Conservation (phyloP, 2,888 invertebrate species). For the Ariolimax columbianus region DNA sequence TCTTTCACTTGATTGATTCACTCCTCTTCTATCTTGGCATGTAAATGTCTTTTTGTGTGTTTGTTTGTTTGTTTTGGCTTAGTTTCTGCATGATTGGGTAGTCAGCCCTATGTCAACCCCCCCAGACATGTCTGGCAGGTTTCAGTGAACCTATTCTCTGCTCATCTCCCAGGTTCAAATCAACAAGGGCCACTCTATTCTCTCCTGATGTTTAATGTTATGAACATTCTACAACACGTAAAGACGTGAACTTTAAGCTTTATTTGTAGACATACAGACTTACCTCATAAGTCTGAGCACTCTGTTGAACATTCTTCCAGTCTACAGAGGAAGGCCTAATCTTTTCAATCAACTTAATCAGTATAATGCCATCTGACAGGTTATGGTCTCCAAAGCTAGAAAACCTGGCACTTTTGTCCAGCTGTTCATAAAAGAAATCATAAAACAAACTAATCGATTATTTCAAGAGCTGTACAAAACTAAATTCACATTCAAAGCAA, state of each 20-base stretch:
- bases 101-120: too few species aligned
- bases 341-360: slow-evolving; percentile 96
- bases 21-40: too few species aligned
- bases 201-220: too few species aligned
- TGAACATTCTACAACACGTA: too few species aligned
- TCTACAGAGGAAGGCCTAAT: slow-evolving; percentile 97
- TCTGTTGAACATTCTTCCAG: slow-evolving; percentile 91
- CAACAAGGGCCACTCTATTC: too few species aligned
- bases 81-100: too few species aligned
- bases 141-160: too few species aligned
- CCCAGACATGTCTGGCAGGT: too few species aligned
- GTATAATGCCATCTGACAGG: slow-evolving; percentile 93
- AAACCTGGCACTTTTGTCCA: slow-evolving; percentile 56
- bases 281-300: slow-evolving; percentile 87
- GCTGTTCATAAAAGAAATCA: slow-evolving; percentile 46
- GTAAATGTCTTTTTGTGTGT: too few species aligned
- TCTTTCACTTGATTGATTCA: too few species aligned
- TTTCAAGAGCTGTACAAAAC: neutral
- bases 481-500: neutral
- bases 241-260: neutral
- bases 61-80: too few species aligned
- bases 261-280: slow-evolving; percentile 46
- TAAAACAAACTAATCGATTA: neutral
- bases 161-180: too few species aligned
- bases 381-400: slow-evolving; percentile 85